Base-by-base conservation (phyloP, 2,113 vertebrate species). In the Myrmophylax atrothorax region DNA sequence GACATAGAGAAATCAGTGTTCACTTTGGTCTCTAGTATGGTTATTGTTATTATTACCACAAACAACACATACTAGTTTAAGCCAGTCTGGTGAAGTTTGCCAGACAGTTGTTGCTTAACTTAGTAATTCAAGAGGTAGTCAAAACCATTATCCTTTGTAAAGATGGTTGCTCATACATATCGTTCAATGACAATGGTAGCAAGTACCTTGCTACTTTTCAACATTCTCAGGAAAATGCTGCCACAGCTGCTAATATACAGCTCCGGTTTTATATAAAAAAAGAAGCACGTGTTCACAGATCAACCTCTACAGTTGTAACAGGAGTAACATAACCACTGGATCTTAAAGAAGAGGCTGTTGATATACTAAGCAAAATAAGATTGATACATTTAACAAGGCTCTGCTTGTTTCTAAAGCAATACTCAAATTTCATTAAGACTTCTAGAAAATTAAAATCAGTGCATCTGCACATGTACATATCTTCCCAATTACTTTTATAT, bases 21-120 rank as follows among this genome's bases (percentile, higher is more conserved):
- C 97, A 98, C 98, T 98, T 98, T 98, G 98, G 98, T 98, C 97
- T 98, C 97, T 96, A 97, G 96, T 96, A 97, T 96, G 96, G 94
- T 96, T 97, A 97, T 92, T 97, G 90, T 91, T 95, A 94, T 95
- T 97, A 96, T 97, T 97, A 96, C 79, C 89, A 97, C 93, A 97
- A 97, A 93, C 93, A 98, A 97, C 87, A 80, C 95, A 96, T 68
- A 96, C 84, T 96, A 96, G 95, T 96, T 96, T 96, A 97, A 98
- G 96, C 89, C 95, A 97, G 97, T 97, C 97, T 97, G 97, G 96
- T 94, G 96, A 96, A 96, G 80, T 93, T 90, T 94, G 87, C 94
- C 88, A 97, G 92, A 94, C 95, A 97, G 90, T 94, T 96, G 93
- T 88, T 96, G 95, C 87, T 70, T 93, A 97, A 96, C 42, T 90